Evolutionary conservation across 1,140 invertebrate genomes (phyloP), one percentile per base, ranked within the genome.

Genomic region (Pseudachorutes palmiensis): DNA sequence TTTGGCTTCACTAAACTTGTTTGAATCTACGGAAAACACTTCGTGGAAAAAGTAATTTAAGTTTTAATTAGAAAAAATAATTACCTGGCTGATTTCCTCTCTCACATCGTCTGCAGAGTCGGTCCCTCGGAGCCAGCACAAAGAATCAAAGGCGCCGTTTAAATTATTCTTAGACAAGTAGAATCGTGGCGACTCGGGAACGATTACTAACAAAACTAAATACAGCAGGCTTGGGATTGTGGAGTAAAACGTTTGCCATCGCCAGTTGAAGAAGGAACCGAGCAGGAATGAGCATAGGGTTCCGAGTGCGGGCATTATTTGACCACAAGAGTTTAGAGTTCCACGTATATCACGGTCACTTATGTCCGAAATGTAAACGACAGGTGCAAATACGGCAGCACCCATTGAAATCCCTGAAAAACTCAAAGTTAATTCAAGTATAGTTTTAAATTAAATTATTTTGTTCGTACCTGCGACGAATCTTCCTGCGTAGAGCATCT

Each of bases 331-430:
- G 26, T 19, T 41, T 1, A 93, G 78, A 1, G 84, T 84, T 5
- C 91, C 91, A 32, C 91, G 81, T 67, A 91, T 87, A 1, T 84
- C 81, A 67, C 84, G 87, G 69, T 91, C 87, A 0, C 88, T 84
- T 32, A 90, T 89, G 80, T 93, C 91, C 24, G 86, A 87, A 0
- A 88, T 87, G 74, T 92, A 94, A 63, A 91, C 82, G 0, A 90
- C 89, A 0, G 84, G 87, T 0, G 85, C 85, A 1, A 83, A 77
- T 67, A 85, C 86, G 22, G 89, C 81, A 82, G 89, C 85, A 1
- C 77, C 77, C 0, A 88, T 84, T 0, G 79, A 85, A 19, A 87
- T 30, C 12, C 62, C 48, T 64, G 29, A 30, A 64, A 31, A 22
- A 64, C 5, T 29, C 2, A 19, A 9, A 12, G 2, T 62, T 62